Percentiles rank a stretch among this genome's conserved stretches.
Conservation (phyloP, 1,140 invertebrate species). For the Formica exsecta region DNA sequence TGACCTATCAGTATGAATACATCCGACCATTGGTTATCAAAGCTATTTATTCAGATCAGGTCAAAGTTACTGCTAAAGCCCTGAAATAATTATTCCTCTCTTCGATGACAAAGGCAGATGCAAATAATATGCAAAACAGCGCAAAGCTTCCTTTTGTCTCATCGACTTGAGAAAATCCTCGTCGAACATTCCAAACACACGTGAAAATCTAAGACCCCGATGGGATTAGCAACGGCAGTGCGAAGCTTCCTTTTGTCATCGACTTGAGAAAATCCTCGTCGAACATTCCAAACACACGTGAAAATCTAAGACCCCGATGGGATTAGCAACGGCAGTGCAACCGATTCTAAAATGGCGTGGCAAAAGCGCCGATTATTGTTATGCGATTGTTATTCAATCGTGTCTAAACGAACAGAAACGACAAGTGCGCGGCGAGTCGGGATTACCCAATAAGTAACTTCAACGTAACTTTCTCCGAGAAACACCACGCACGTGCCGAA, state of each 20-base stretch:
- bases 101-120: neutral
- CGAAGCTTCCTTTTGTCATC: neutral
- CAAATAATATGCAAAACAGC: neutral
- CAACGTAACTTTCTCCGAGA: conserved; percentile 46
- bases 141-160: neutral
- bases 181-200: neutral
- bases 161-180: neutral
- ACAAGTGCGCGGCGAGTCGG: conserved; percentile 7
- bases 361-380: conserved; percentile 43
- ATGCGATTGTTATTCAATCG: conserved; percentile 48
- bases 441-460: conserved; percentile 37
- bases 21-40: neutral
- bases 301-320: neutral
- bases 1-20: neutral
- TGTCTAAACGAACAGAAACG: conserved; percentile 19
- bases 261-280: neutral
- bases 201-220: neutral
- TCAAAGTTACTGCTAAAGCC: conserved; percentile 5
- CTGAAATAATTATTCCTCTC: neutral
- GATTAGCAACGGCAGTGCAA: neutral
- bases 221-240: neutral
- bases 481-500: neutral
- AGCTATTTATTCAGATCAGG: conserved; percentile 28
- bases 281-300: neutral
- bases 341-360: neutral